Evolutionary conservation across 2,113 vertebrate genomes (phyloP).

Genomic region (Pituophis catenifer): DNA sequence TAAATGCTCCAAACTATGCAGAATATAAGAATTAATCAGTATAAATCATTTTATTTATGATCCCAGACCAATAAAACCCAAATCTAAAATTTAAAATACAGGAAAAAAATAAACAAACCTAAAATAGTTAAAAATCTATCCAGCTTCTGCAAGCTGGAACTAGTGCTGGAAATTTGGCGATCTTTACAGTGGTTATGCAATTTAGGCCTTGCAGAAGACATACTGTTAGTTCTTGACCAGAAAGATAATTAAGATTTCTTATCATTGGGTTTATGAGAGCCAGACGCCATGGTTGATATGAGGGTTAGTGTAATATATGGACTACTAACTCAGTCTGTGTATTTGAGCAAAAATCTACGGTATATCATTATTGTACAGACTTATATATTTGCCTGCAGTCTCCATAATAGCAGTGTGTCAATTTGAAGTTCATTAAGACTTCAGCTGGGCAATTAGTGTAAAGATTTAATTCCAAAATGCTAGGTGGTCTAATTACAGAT

Average conservation of each 20-base stretch:
- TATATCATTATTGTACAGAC: not conserved
- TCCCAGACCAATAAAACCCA: not conserved
- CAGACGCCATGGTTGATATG: not conserved
- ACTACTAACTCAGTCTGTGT: not conserved
- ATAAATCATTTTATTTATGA: not conserved
- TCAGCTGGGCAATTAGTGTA: not conserved
- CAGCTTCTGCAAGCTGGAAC: not conserved
- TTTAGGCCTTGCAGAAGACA: not conserved
- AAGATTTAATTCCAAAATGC: not conserved
- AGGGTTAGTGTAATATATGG: not conserved
- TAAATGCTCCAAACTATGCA: constrained; percentile 86
- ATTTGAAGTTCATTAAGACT: not conserved
- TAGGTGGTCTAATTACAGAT: not conserved
- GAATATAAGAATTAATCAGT: not conserved
- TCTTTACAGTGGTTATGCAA: not conserved
- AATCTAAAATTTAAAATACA: not conserved
- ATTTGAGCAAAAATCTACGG: not conserved
- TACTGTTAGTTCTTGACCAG: not conserved
- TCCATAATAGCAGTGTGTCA: not conserved
- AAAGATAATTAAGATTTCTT: not conserved
- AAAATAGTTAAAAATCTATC: not conserved
- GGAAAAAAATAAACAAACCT: not conserved
- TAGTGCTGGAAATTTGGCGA: not conserved
- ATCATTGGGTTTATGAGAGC: not conserved
- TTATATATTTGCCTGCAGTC: not conserved